Base-by-base conservation (phyloP, 2,113 vertebrate species). In the Ascaphus truei region DNA sequence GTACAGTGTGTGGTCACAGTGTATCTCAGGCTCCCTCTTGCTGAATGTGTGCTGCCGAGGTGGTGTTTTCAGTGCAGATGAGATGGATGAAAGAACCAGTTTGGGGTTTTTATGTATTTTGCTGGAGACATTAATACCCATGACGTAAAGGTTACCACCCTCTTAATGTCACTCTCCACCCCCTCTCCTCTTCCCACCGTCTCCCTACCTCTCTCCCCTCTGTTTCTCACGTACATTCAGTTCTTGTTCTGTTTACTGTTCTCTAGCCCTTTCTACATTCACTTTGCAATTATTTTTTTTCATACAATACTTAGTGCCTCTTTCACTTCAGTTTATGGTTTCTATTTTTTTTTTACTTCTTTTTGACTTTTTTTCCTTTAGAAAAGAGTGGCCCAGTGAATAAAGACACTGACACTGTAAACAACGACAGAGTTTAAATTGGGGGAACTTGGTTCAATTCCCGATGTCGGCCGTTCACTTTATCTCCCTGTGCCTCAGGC, bases 51-150 rank as follows among this genome's bases (percentile, higher is more conserved):
- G 52, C 10, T 48, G 57, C 18, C 8, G 8, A 22, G 8, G 11
- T 5, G 23, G 39, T 13, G 39, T 15, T 31, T 30, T 22, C 55
- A 16, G 34, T 3, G 0, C 20, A 23, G 30, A 2, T 37, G 0
- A 0, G 50, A 56, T 59, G 15, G 25, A 15, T 0, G 3, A 2
- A 20, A 66, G 27, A 3, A 0, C 37, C 56, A 48, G 72, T 53
- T 4, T 50, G 63, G 64, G 51, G 29, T 7, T 52, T 60, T 78
- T 77, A 76, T 78, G 63, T 25, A 45, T 43, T 20, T 50, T 57
- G 61, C 41, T 34, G 71, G 52, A 63, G 52, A 43, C 26, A 20
- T 37, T 45, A 59, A 41, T 31, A 60, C 5, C 67, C 39, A 68
- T 51, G 56, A 27, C 61, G 72, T 60, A 16, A 43, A 12, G 26